phyloP scores from a whole-genome alignment of 2,797 vertebrate genomes.

The Otolemur crassicaudatus region DNA sequence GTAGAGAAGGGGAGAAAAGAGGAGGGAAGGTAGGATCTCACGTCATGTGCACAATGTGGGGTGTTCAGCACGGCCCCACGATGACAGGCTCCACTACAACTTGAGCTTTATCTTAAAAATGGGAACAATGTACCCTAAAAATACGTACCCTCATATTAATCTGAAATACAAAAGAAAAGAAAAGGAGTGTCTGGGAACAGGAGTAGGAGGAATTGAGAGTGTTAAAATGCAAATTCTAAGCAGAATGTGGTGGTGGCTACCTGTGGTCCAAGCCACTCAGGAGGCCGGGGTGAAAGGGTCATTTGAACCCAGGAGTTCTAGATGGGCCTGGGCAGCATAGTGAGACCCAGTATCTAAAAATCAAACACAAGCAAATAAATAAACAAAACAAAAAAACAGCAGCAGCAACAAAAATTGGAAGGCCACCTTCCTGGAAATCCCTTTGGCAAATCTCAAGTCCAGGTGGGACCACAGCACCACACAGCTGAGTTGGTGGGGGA shows the following conservation, averaged over 20 bases:
- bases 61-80: too few species aligned
- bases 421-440: rapidly evolving
- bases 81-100: too few species aligned
- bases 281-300: background rate
- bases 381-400: background rate
- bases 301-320: background rate
- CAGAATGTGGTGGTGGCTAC: rapidly evolving
- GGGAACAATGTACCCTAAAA: too few species aligned
- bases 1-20: too few species aligned
- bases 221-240: background rate
- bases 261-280: background rate
- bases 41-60: too few species aligned
- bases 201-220: too few species aligned
- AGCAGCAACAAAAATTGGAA: background rate
- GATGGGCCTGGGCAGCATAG: background rate
- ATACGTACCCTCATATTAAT: too few species aligned
- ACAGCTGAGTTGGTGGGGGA: background rate
- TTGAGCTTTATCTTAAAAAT: too few species aligned
- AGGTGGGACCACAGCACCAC: too few species aligned
- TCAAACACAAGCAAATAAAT: background rate
- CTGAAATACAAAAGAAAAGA: too few species aligned
- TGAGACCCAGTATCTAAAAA: background rate
- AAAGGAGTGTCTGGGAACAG: rapidly evolving
- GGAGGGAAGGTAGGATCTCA: too few species aligned
- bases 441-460: background rate